Percentiles rank a stretch among this genome's conserved stretches.
phyloP scores from a whole-genome alignment of 92 coral and sea anemone genomes.

The Epizoanthus illoricatus region DNA sequence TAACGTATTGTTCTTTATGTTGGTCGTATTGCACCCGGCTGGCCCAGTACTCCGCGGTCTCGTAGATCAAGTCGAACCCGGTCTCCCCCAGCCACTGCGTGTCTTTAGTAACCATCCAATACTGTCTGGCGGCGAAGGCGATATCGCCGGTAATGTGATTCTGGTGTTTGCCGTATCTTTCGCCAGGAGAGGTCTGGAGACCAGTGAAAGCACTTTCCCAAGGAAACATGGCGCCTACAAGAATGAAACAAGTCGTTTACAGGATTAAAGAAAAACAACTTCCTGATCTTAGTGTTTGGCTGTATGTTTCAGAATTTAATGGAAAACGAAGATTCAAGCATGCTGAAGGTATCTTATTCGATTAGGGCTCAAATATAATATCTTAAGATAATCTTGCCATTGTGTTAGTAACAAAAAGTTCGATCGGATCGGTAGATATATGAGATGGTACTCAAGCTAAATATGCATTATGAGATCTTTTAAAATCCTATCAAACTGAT shows the following conservation, averaged over 20 bases:
- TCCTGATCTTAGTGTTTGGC: too few species aligned
- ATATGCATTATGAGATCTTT: too few species aligned
- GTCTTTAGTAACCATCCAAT: slow-evolving; percentile 82
- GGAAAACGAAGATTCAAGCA: too few species aligned
- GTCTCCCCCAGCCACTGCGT: slow-evolving; percentile 60
- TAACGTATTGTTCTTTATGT: slow-evolving; percentile 60
- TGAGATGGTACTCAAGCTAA: too few species aligned
- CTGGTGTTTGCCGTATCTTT: slow-evolving; percentile 75
- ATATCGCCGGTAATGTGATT: slow-evolving; percentile 85
- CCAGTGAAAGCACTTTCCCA: slow-evolving; percentile 91
- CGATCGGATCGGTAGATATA: too few species aligned
- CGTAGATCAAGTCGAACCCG: slow-evolving; percentile 76
- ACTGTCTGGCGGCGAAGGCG: slow-evolving; percentile 75
- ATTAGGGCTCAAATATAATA: too few species aligned
- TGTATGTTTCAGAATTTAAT: too few species aligned
- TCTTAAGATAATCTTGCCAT: too few species aligned
- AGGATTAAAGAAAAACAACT: too few species aligned
- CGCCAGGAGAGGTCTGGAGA: slow-evolving; percentile 86
- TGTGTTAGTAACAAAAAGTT: too few species aligned
- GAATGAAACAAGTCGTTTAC: not conserved
- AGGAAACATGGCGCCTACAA: slow-evolving; percentile 87
- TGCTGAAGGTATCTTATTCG: too few species aligned
- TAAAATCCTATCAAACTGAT: too few species aligned
- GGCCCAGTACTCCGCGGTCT: slow-evolving; percentile 91
- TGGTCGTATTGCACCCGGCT: slow-evolving; percentile 72